phyloP scores from a whole-genome alignment of 2,797 vertebrate genomes.

The Lophotriccus pileatus region DNA sequence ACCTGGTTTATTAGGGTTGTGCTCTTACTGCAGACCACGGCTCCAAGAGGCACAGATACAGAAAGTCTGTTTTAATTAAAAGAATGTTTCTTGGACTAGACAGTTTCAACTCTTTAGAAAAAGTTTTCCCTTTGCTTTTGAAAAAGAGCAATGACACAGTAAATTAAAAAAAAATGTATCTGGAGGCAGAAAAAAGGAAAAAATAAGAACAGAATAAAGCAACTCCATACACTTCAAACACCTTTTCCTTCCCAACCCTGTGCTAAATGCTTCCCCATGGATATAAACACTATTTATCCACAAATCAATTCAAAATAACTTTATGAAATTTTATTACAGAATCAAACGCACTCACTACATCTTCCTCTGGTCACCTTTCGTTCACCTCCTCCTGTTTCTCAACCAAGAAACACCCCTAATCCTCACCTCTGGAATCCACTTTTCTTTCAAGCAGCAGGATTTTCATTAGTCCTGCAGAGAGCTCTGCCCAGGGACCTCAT shows the following conservation, averaged over 20 bases:
- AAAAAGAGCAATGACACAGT: not conserved
- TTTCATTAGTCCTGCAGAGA: not conserved
- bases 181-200: not conserved
- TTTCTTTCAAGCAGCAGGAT: not conserved
- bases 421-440: not conserved
- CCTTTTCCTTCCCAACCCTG: not conserved
- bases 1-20: not conserved
- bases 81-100: not conserved
- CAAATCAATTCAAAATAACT: not conserved
- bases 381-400: not conserved
- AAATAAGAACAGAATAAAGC: not conserved
- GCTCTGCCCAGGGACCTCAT: not conserved
- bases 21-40: not conserved
- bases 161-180: not conserved
- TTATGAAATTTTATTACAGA: not conserved
- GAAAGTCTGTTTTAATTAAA: not conserved
- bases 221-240: not conserved
- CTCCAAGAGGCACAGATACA: not conserved
- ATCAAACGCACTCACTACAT: not conserved
- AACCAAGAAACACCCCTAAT: not conserved
- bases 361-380: not conserved
- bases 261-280: not conserved
- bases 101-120: not conserved
- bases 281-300: not conserved
- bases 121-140: not conserved